Evolutionary conservation across 53 echinoderm and acorn worm genomes (phyloP), one percentile per base, ranked within the genome.

Genomic region (Astropecten irregularis): DNA sequence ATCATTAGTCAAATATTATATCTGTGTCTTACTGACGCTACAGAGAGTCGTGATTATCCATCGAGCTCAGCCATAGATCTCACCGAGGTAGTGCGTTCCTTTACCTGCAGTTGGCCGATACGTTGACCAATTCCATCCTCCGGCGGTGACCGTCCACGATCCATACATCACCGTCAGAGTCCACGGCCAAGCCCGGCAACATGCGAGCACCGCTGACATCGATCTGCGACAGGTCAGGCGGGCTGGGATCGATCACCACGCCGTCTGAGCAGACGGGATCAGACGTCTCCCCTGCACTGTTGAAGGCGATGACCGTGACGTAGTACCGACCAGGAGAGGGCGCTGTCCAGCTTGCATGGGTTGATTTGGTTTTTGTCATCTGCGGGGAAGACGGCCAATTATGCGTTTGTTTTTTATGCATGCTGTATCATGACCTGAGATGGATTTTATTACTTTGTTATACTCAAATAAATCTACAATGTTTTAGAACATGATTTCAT

Each of bases 211-310:
- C 21, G 30, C 49, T 23, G 35, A 83, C 65, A 52, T 2, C 37
- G 14, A 83, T 37, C 29, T 49, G 53, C 8, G 37, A 16, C 25
- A 83, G 9, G 21, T 15, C 35, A 0, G 83, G 83, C 2, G 68
- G 68, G 33, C 49, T 68, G 2, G 35, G 33, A 33, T 83, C 83
- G 21, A 83, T 68, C 32, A 50, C 36, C 40, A 83, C 68, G 9
- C 83, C 83, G 28, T 83, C 83, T 3, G 83, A 83, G 28, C 83
- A 83, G 51, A 83, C 83, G 16, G 55, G 50, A 40, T 68, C 66
- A 3, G 83, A 83, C 1, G 83, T 54, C 16, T 83, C 50, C 25
- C 38, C 10, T 16, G 83, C 83, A 16, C 83, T 25, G 68, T 85
- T 84, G 57, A 51, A 84, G 15, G 71, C 84, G 30, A 83, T 36